phyloP scores from a whole-genome alignment of 2,797 vertebrate species.

The Vultur gryphus region DNA sequence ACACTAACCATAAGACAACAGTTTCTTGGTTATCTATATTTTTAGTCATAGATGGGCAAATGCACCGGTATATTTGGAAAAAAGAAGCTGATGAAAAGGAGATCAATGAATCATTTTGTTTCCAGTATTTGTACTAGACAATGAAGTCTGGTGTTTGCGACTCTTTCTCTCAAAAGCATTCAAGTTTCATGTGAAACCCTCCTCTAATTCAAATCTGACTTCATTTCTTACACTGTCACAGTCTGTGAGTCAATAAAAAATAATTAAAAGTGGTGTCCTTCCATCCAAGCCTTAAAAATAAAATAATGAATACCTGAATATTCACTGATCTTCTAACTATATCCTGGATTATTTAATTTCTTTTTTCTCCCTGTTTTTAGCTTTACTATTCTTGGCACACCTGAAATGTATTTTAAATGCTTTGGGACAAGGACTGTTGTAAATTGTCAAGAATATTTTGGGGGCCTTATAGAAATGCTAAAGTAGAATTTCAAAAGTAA shows the following conservation, averaged over 20 bases:
- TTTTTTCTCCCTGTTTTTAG: not conserved
- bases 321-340: not conserved
- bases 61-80: not conserved
- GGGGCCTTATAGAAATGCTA: not conserved
- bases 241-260: not conserved
- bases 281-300: not conserved
- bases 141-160: not conserved
- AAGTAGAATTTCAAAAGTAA: constrained; percentile 1
- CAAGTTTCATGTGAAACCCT: not conserved
- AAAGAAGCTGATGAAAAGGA: not conserved
- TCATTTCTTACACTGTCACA: not conserved
- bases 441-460: not conserved
- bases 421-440: not conserved
- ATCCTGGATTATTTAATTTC: not conserved
- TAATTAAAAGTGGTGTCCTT: not conserved
- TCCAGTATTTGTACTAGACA: not conserved
- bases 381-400: not conserved
- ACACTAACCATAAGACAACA: not conserved
- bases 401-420: constrained; percentile 20
- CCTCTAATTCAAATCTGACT: not conserved
- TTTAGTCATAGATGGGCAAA: not conserved
- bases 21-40: not conserved
- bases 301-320: not conserved
- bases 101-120: not conserved
- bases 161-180: not conserved